These are phyloP conservation scores for Bergia sp. DNA, from an alignment of 92 coral and sea anemone genomes.

Conservation along the genomic window DNA sequence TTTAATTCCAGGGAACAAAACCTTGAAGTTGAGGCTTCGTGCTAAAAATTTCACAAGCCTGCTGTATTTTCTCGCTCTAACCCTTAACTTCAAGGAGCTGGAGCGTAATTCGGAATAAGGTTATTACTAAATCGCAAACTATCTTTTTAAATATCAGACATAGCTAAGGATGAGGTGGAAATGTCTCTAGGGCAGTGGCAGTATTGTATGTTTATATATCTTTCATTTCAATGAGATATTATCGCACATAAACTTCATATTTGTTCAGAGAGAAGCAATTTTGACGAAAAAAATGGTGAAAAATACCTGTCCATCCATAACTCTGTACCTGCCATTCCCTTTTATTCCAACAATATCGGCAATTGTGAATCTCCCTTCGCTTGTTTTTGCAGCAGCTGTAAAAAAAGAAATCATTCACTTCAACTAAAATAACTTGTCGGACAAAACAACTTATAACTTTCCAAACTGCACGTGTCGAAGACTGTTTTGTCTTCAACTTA, in stretches of 20 bases:
- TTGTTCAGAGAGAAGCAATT: no score
- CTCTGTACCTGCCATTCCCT: neutral
- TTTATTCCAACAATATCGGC: constrained; percentile 3
- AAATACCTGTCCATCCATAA: constrained; percentile 9
- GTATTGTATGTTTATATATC: neutral
- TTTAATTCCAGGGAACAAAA: no score
- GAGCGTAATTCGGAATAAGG: no score
- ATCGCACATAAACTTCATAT: neutral
- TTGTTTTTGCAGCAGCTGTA: neutral
- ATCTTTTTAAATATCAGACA: neutral
- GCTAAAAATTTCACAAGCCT: no score
- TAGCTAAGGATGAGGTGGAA: neutral
- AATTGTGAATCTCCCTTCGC: neutral
- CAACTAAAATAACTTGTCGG: no score
- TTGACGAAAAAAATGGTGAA: neutral
- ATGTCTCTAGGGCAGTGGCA: neutral
- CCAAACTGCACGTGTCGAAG: no score
- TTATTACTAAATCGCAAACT: no score
- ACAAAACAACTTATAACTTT: no score
- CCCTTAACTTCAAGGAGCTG: no score
- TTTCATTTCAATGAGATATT: neutral
- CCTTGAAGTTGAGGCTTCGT: no score
- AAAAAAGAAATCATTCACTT: neutral
- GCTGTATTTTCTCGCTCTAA: no score
- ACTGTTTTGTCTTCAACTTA: no score